Base-by-base conservation (phyloP, 2,797 vertebrate genomes). In the Phoxinus dragarum region DNA sequence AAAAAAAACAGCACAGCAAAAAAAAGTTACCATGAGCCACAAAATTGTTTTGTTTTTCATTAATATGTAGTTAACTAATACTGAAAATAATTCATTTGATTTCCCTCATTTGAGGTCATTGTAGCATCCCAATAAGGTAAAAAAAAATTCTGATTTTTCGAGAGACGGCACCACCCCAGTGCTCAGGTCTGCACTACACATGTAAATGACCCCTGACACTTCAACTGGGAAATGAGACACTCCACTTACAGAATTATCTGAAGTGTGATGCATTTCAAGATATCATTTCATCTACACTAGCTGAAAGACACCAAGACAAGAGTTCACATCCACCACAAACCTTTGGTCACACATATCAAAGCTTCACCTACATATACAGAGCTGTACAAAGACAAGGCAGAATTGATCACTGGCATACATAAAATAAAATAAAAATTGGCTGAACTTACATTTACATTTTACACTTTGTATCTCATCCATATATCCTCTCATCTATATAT, bases 141-240 rank as follows among this genome's bases (percentile, higher is more conserved):
- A 42, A 64, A 69, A 77, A 36, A 36, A 38, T 61, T 21, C 44
- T 31, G 80, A 81, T 89, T 81, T 90, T 91, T 92, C 71, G 44
- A 77, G 49, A 38, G 78, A 80, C n/a, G 47, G 68, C 27, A 69
- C 90, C 88, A 86, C 91, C 90, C 90, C 89, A 71, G 87, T 88
- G 88, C 91, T 93, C 89, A 90, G 90, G 91, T 91, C 86, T 91
- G 89, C 90, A 91, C 91, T 93, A 92, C 90, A 93, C 90, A 91
- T 93, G 92, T 93, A 92, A 94, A 94, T 93, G 93, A 94, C 93
- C 94, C 78, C 23, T 90, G 82, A 90, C 92, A 91, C 94, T 95
- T 94, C 90, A 95, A 91, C 91, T 91, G 91, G 94, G 92, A 95
- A 94, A 94, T 93, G 91, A 93, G 93, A 94, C 93, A 92, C 94